These are phyloP conservation scores for Platyscapa corneri DNA, from an alignment of 1,140 invertebrate genomes.

Conservation along the genomic window DNA sequence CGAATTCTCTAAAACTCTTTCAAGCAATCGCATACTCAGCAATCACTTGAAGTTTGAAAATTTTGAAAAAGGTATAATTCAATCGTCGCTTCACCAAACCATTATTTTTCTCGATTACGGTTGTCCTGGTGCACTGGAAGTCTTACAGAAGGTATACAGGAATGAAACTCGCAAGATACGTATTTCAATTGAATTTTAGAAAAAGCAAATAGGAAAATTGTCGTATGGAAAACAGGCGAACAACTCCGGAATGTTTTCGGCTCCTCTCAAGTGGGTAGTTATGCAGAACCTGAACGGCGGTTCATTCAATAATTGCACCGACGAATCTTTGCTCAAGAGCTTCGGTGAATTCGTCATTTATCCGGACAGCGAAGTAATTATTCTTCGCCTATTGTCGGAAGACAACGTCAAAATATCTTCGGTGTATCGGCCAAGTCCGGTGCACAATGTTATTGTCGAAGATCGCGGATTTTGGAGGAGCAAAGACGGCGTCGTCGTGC, in stretches of 20 bases:
- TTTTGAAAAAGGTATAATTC: constrained; percentile 8
- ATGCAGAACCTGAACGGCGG: constrained; percentile 53
- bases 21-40: constrained; percentile 12
- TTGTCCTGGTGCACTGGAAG: constrained; percentile 20
- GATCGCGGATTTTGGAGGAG: constrained; percentile 62
- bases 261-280: constrained; percentile 64
- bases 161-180: background rate
- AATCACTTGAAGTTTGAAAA: constrained; percentile 31
- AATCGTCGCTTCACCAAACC: background rate
- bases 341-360: constrained; percentile 56
- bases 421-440: constrained; percentile 58
- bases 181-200: background rate
- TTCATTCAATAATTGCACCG: constrained; percentile 6
- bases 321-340: constrained; percentile 26
- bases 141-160: constrained; percentile 17
- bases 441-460: constrained; percentile 54
- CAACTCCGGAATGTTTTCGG: constrained; percentile 56
- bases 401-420: constrained; percentile 51
- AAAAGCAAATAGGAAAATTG: background rate
- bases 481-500: constrained; percentile 50
- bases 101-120: constrained; percentile 35
- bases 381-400: constrained; percentile 7
- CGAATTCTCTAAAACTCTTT: constrained; percentile 39
- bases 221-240: constrained; percentile 57
- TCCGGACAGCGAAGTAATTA: constrained; percentile 63